A percentile compares a stretch with the other conserved stretches of the same genome.
Evolutionary conservation across 2,888 invertebrate genomes (phyloP).

Genomic region (Luperina nickerlii): DNA sequence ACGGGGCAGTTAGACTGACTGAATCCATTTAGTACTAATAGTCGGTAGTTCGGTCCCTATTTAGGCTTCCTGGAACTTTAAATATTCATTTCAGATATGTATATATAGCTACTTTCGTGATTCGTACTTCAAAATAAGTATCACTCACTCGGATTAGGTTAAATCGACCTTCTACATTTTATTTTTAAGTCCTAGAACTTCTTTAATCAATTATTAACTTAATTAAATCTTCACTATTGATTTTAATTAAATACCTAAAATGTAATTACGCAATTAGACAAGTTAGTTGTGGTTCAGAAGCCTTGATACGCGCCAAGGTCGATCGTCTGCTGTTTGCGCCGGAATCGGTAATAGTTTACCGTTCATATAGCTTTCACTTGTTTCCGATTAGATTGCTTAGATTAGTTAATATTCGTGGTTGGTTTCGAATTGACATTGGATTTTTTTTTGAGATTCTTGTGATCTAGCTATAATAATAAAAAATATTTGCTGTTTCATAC

Average conservation of each 20-base stretch:
- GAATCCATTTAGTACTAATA: slow-evolving; percentile 1
- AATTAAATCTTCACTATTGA: background rate
- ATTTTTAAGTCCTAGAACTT: slow-evolving; percentile 2
- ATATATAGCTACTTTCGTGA: background rate
- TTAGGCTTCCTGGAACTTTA: slow-evolving; percentile 6
- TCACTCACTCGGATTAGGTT: background rate
- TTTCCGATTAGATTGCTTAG: slow-evolving; percentile 33
- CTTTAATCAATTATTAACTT: background rate
- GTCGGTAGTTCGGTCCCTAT: no score
- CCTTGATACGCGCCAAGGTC: slow-evolving; percentile 50
- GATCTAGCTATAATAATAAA: background rate
- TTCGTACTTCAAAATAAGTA: slow-evolving; percentile 1
- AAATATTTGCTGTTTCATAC: background rate
- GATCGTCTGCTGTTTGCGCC: slow-evolving; percentile 22
- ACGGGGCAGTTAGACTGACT: background rate
- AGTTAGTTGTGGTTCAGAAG: slow-evolving; percentile 22
- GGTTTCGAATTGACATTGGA: background rate
- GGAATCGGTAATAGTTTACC: slow-evolving; percentile 28
- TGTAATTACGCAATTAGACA: slow-evolving; percentile 34
- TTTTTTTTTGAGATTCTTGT: background rate
- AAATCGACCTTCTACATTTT: background rate
- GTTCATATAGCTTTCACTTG: slow-evolving; percentile 49
- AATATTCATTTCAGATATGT: slow-evolving; percentile 9
- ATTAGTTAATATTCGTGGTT: background rate
- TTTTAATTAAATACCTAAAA: background rate